Base-by-base conservation (phyloP, 2,113 vertebrate species). In the Henicopernis longicauda region DNA sequence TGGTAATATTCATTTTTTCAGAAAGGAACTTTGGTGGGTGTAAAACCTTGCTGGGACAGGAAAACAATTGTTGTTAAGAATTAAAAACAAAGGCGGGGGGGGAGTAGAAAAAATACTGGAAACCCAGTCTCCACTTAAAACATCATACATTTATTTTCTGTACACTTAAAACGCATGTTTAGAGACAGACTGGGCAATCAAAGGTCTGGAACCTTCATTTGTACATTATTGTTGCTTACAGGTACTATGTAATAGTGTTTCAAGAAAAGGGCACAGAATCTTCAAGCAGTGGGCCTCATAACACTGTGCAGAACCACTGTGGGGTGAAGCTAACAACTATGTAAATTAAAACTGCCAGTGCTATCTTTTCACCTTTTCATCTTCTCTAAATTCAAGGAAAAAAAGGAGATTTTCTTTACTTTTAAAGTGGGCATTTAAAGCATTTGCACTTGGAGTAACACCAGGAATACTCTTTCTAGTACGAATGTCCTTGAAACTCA, bases 71-170 rank as follows among this genome's bases (percentile, higher is more conserved):
- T 47, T 40, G 19, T 63, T 72, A 49, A 3, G 15, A 15, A 38
- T 55, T 8, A 27, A 25, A 34, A 69, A 67, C 10, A 58, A 55
- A 18, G 3, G 9, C 4, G 7, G 3, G 1, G 2, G 1, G 3
- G 2, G 8, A 32, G 31, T 18, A 83, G 20, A 19, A 84, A 90
- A 38, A 57, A 9, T 38, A 13, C 10, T 44, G 14, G 27, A 11
- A 3, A 27, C 12, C 15, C 10, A 55, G 7, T 16, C 5, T 82
- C 26, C 12, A 5, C 36, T 66, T 78, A 78, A 4, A 59, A 36
- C 6, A 26, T 15, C 16, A 16, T 19, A 54, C 14, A n/a, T 44
- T 72, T 58, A 32, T 38, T 71, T 86, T 82, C 34, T 19, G 5
- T 79, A 40, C 23, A 44, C 6, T 36, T 79, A 27, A 34, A 85